Conservation (phyloP, 1,140 invertebrate genomes). For the Conopomorpha cramerella region DNA sequence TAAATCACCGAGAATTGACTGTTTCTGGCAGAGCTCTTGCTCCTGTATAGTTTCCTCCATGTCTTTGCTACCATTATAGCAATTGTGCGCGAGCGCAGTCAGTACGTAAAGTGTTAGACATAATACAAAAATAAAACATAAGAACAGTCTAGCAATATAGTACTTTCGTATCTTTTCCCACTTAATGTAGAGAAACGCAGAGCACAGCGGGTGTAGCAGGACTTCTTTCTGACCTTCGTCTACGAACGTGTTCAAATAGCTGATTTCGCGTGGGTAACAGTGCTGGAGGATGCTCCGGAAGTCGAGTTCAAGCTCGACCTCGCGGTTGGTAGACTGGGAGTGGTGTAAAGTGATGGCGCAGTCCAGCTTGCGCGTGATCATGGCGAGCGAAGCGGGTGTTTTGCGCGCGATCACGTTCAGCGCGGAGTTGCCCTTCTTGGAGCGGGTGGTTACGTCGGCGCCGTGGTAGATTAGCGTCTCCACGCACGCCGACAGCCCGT, state of each 20-base stretch:
- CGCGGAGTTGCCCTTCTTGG: conserved; percentile 80
- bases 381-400: conserved; percentile 78
- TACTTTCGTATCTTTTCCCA: conserved; percentile 90
- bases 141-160: conserved; percentile 77
- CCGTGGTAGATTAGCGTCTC: conserved; percentile 81
- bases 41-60: conserved; percentile 71
- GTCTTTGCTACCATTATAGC: conserved; percentile 75
- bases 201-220: conserved; percentile 79
- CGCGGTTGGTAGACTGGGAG: conserved; percentile 73
- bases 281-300: conserved; percentile 79
- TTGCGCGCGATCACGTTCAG: conserved; percentile 81
- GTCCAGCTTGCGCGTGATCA: conserved; percentile 77
- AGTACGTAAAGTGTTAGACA: conserved; percentile 78
- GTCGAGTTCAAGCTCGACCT: conserved; percentile 80
- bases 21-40: conserved; percentile 72
- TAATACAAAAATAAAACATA: conserved; percentile 79
- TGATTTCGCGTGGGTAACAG: conserved; percentile 77
- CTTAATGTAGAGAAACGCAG: conserved; percentile 82
- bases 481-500: conserved; percentile 82
- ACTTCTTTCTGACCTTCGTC: conserved; percentile 84
- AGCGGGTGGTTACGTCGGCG: conserved; percentile 82
- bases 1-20: conserved; percentile 73
- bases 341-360: conserved; percentile 78
- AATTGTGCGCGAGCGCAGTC: conserved; percentile 76
- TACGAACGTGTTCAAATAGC: conserved; percentile 80